Evolutionary conservation across 2,888 invertebrate genomes (phyloP), one percentile per base, ranked within the genome.

Genomic region (Clanis bilineata): DNA sequence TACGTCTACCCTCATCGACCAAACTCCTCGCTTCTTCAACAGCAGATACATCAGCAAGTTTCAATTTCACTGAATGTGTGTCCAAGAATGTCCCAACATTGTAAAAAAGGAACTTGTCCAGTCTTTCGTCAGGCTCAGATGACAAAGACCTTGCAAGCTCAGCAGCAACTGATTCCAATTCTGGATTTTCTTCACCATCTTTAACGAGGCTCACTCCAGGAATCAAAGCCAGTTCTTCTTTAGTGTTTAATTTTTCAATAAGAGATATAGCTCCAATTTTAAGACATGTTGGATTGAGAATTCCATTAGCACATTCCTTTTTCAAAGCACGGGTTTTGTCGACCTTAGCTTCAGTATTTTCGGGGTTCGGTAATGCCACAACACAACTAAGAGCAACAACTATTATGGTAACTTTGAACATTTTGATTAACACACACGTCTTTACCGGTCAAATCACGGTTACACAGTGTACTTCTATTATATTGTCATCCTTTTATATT

Each of bases 131-230:
- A 0, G 95, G 93, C 73, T 95, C 95, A 58, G 95, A 93, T 0
- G 96, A 95, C 71, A 95, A 94, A 55, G 95, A 95, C 66, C 95
- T 93, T 0, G 96, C 95, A 0, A 96, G 82, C 72, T 96, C 95
- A 70, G 77, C 89, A 3, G 95, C 94, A 61, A 79, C 74, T 0
- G 75, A 64, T 45, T 82, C 80, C 18, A 94, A 94, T 56, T 95
- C 91, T 56, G 94, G 94, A 1, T 94, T 93, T 10, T 93, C 93
- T 57, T 61, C 70, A 23, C 87, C 83, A 77, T 96, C 95, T 64
- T 95, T 95, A 45, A 96, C 94, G 15, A 97, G 93, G 68, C 95
- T 95, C 0, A 97, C 93, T 62, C 89, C 92, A 15, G 88, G 91
- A 2, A 88, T 64, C 1, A 89, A 71, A n/a, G 78, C 76, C 3